A percentile compares a stretch with the other conserved stretches of the same genome.
Conservation (phyloP, 2,113 vertebrate genomes). For the Naja naja region DNA sequence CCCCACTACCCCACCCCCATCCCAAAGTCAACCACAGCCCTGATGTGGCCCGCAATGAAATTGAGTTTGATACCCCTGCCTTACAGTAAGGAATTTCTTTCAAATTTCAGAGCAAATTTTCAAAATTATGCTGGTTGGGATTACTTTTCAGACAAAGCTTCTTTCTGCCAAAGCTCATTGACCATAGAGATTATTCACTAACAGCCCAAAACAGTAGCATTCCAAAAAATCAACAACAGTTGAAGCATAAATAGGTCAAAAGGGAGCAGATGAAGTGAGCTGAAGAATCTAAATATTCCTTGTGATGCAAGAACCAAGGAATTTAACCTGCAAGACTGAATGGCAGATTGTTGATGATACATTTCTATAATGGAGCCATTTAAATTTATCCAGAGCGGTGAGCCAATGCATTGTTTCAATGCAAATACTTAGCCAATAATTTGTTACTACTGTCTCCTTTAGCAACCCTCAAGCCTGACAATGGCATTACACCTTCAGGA, state of each 20-base stretch:
- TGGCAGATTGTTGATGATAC: not conserved
- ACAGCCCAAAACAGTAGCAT: not conserved
- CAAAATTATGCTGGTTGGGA: not conserved
- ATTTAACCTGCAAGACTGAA: not conserved
- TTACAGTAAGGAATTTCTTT: not conserved
- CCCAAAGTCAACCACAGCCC: too few species aligned
- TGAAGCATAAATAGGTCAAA: not conserved
- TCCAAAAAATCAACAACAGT: not conserved
- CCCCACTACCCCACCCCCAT: too few species aligned
- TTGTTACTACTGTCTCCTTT: not conserved
- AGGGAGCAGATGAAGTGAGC: not conserved
- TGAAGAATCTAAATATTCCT: not conserved
- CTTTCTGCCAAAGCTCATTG: not conserved
- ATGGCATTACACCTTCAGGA: not conserved
- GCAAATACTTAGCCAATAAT: not conserved
- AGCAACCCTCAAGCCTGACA: not conserved
- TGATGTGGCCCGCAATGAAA: too few species aligned
- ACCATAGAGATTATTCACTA: not conserved
- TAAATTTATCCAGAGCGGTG: not conserved
- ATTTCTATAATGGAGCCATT: not conserved
- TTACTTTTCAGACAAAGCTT: not conserved
- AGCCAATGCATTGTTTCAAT: not conserved
- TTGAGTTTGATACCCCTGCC: too few species aligned
- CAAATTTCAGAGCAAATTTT: not conserved
- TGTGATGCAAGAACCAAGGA: not conserved